phyloP scores from a whole-genome alignment of 2,797 vertebrate species.

The Leuciscus waleckii region DNA sequence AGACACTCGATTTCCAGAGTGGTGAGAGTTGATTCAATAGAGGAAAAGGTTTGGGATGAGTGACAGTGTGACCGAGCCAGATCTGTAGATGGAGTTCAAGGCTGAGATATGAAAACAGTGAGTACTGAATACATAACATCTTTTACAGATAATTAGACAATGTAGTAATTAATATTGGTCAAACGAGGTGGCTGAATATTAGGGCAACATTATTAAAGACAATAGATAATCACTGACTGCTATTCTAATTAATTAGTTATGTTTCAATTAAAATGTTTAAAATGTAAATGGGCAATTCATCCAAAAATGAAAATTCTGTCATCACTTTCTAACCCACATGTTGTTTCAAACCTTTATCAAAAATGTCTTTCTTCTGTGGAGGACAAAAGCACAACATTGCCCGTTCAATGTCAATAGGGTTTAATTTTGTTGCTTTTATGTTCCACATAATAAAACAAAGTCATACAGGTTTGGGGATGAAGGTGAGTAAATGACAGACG shows the following conservation, averaged over 20 bases:
- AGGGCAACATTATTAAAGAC: background rate
- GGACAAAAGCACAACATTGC: background rate
- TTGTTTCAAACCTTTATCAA: background rate
- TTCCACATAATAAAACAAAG: background rate
- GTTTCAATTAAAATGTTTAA: background rate
- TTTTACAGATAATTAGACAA: background rate
- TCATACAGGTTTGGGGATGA: background rate
- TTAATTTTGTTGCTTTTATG: background rate
- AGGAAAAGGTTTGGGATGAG: constrained; percentile 16
- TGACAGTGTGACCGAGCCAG: constrained; percentile 8
- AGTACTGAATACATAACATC: constrained; percentile 24
- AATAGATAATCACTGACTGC: too few species aligned
- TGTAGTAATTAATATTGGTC: background rate
- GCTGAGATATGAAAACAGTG: constrained; percentile 36
- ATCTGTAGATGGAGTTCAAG: constrained; percentile 17
- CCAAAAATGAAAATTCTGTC: background rate
- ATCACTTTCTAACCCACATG: background rate
- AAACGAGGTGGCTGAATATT: background rate
- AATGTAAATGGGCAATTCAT: background rate
- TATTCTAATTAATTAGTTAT: background rate
- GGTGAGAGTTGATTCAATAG: background rate
- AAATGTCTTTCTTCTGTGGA: background rate
- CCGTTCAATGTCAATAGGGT: background rate
- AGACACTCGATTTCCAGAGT: constrained; percentile 29
- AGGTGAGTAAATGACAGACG: background rate